phyloP scores from a whole-genome alignment of 2,888 invertebrate genomes.

The Heliconius charithonia region DNA sequence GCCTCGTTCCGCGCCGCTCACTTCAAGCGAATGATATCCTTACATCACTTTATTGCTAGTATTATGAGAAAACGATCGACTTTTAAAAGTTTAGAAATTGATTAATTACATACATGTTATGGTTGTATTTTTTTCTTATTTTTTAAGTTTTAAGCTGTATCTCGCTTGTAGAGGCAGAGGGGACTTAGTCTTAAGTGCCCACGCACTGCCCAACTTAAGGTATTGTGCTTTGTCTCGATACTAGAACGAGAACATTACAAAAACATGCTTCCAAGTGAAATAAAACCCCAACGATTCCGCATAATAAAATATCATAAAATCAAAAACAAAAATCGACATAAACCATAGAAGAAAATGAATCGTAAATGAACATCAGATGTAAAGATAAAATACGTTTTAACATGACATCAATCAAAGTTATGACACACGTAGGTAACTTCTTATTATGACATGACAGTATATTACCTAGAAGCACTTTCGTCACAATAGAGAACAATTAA shows the following conservation, averaged over 20 bases:
- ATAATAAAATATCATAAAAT: no score
- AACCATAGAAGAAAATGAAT: not conserved
- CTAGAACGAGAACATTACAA: no score
- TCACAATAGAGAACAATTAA: constrained; percentile 10
- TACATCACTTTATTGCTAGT: constrained; percentile 32
- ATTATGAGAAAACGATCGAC: constrained; percentile 13
- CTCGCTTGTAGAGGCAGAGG: no score
- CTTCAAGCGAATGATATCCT: constrained; percentile 15
- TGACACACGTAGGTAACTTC: not conserved
- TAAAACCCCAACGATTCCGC: no score
- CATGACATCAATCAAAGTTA: not conserved
- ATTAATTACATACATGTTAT: not conserved
- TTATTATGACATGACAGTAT: not conserved
- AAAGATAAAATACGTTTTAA: constrained; percentile 3
- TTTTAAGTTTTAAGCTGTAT: no score
- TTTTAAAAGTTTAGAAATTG: not conserved
- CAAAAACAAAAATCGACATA: not conserved
- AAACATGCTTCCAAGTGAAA: no score
- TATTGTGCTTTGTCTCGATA: no score
- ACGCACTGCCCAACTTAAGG: no score
- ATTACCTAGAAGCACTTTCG: not conserved
- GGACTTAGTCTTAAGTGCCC: no score
- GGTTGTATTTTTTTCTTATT: not conserved
- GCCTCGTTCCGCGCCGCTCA: constrained; percentile 33
- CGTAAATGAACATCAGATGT: not conserved